Conservation (phyloP, 2,888 invertebrate species). For the Coecobrya sp. region DNA sequence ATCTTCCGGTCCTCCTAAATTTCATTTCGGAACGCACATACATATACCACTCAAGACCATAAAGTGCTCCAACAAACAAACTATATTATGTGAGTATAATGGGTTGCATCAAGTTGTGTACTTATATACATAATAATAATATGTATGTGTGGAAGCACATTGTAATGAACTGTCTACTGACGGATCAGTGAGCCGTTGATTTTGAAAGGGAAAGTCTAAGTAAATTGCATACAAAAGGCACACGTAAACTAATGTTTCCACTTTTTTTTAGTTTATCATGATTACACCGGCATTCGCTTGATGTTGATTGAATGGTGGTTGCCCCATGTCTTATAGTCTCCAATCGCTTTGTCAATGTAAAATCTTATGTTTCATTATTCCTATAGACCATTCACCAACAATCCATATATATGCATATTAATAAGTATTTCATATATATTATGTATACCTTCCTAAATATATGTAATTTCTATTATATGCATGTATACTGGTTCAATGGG, state of each 20-base stretch:
- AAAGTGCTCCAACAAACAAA: not conserved
- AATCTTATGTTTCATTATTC: not conserved
- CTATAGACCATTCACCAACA: not conserved
- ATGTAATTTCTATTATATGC: not conserved
- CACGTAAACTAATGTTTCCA: slow-evolving; percentile 11
- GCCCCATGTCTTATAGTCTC: not conserved
- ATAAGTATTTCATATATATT: slow-evolving; percentile 14
- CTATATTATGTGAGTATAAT: not conserved
- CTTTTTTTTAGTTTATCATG: not conserved
- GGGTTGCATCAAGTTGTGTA: not conserved
- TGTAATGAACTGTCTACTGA: not conserved
- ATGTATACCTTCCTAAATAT: no score
- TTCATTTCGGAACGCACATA: slow-evolving; percentile 7
- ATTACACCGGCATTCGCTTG: not conserved
- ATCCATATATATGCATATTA: not conserved
- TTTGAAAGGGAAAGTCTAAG: not conserved
- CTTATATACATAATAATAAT: no score
- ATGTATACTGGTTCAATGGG: slow-evolving; percentile 5
- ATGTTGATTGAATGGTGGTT: slow-evolving; percentile 19
- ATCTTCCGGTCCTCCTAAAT: slow-evolving; percentile 61
- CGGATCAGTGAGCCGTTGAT: slow-evolving; percentile 11
- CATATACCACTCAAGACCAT: not conserved
- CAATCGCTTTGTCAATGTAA: slow-evolving; percentile 13
- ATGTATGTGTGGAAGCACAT: not conserved
- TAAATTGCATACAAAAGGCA: slow-evolving; percentile 5